phyloP scores from a whole-genome alignment of 23 tunicate genomes.

The Pegea sp. region DNA sequence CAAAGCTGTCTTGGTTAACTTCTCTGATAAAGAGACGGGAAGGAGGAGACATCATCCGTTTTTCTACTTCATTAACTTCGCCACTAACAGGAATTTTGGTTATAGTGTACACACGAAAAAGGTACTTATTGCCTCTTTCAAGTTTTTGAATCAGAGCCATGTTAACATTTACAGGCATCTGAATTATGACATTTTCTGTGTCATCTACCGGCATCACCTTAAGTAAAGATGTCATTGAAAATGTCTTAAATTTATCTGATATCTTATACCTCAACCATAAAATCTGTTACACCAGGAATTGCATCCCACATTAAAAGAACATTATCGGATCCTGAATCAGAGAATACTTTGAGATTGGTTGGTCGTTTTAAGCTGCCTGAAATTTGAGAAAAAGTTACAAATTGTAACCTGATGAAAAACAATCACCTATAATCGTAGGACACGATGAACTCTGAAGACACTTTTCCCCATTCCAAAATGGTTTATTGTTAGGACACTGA shows the following conservation, averaged over 20 bases:
- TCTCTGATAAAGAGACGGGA: neutral
- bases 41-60: neutral
- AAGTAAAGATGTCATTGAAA: no score
- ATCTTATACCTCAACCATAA: constrained; percentile 13
- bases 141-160: neutral
- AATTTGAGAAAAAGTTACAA: no score
- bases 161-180: no score
- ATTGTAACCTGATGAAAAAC: neutral
- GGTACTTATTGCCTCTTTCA: neutral
- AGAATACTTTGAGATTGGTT: constrained; percentile 4
- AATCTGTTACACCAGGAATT: constrained; percentile 3
- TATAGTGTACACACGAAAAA: neutral
- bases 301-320: constrained; percentile 13
- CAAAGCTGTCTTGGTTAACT: neutral
- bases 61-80: neutral
- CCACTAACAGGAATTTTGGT: neutral
- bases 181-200: no score
- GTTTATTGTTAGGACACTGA: neutral
- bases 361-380: constrained; percentile 2
- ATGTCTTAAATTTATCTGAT: no score
- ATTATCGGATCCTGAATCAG: neutral
- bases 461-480: neutral
- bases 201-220: no score
- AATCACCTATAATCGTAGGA: neutral
- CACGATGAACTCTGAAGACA: neutral